phyloP scores from a whole-genome alignment of 2,113 vertebrate species.

The Lamprologus tigripictilis region DNA sequence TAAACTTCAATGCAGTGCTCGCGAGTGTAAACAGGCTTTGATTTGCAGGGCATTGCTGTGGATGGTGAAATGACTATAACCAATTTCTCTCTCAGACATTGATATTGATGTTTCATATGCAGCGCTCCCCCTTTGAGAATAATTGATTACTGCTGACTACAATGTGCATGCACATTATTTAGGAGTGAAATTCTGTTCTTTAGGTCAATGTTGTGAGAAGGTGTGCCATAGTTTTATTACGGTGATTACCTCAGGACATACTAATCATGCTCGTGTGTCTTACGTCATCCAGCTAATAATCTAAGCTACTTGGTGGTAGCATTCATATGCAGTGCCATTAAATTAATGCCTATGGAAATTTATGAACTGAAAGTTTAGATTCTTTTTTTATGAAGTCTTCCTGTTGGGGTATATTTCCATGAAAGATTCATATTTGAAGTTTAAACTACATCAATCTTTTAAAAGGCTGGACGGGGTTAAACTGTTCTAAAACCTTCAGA shows the following conservation, averaged over 20 bases:
- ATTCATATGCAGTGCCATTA: not conserved
- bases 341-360: slow-evolving; percentile 7
- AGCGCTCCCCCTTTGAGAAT: not conserved
- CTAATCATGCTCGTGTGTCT: not conserved
- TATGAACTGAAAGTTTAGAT: slow-evolving; percentile 11
- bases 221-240: not conserved
- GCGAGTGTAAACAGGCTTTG: slow-evolving; percentile 26
- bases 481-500: slow-evolving; percentile 2
- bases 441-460: slow-evolving; percentile 61
- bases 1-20: not conserved
- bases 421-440: slow-evolving; percentile 53
- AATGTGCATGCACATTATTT: not conserved
- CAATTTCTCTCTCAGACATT: slow-evolving; percentile 15
- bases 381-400: slow-evolving; percentile 6
- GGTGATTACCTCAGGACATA: not conserved
- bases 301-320: not conserved
- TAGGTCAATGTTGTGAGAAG: not conserved
- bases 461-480: slow-evolving; percentile 33
- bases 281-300: not conserved
- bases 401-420: slow-evolving; percentile 19
- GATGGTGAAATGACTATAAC: not conserved
- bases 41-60: slow-evolving; percentile 4
- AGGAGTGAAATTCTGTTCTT: not conserved
- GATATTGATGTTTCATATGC: slow-evolving; percentile 31
- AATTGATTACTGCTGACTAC: slow-evolving; percentile 18